Evolutionary conservation across 2,113 vertebrate genomes (phyloP), one percentile per base, ranked within the genome.

Genomic region (Calcarius ornatus): DNA sequence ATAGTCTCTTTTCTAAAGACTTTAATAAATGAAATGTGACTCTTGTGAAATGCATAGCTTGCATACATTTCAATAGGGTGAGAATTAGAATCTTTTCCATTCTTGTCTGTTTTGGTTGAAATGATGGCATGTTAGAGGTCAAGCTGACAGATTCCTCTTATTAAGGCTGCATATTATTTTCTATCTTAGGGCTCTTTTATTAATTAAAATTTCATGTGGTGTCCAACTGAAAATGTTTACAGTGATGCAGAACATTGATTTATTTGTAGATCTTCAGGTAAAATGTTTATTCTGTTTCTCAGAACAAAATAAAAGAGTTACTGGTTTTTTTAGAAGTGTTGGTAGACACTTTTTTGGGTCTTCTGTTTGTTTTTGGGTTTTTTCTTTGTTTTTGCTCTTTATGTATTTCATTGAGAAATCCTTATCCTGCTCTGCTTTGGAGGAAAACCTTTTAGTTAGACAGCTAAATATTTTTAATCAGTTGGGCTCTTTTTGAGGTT

Each of bases 191-290:
- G 4, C 33, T 50, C n/a, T 78, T 75, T 56, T 51, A 40, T 75
- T 89, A 57, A 61, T 92, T 80, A 23, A 71, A 91, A 78, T 82
- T 40, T 88, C 25, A 42, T 57, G 13, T 72, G 30, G 15, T 40
- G 31, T 88, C 54, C 37, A 65, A 2, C 4, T 73, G 38, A 73
- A 94, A 77, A 73, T 70, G 23, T 77, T 73, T 48, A 28, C 35
- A 22, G 24, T 69, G 48, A 25, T 88, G 23, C 35, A 12, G 13
- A 60, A 25, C 23, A 35, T 54, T 70, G 33, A 38, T 61, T 69
- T 80, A 15, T 92, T 96, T 83, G 30, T 80, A 54, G 30, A 20
- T 90, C n/a, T 77, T 90, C 23, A 35, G 71, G 25, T 60, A 51
- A 86, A 88, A 69, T 25, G 12, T 21, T 70, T 86, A 31, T 14